These are phyloP conservation scores for Syngnathus floridae DNA, from an alignment of 2,113 vertebrate genomes.

Conservation along the genomic window DNA sequence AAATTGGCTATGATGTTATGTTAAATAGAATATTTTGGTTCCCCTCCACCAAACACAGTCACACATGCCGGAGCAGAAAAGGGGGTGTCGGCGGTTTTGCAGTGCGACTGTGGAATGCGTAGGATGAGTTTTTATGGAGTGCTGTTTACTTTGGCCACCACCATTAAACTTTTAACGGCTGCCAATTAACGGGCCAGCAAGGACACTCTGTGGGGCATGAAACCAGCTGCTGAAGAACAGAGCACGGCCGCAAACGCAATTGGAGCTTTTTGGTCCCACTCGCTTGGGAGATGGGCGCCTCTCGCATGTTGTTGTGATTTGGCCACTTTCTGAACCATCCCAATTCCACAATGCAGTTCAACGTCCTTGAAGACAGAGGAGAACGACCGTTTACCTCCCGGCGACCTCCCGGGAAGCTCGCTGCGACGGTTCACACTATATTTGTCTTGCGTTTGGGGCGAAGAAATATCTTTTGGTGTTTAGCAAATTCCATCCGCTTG, in stretches of 20 bases:
- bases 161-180: conserved; percentile 73
- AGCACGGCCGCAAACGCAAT: conserved; percentile 26
- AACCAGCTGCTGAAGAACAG: conserved; percentile 60
- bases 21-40: too few species aligned
- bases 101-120: conserved; percentile 66
- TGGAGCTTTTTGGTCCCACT: conserved; percentile 27
- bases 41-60: conserved; percentile 21
- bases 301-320: conserved; percentile 22
- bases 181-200: conserved; percentile 69
- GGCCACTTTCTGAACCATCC: background rate
- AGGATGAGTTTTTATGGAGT: conserved; percentile 73
- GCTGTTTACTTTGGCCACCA: conserved; percentile 72
- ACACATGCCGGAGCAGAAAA: conserved; percentile 45
- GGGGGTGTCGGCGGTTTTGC: conserved; percentile 67
- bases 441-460: conserved; percentile 53
- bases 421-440: conserved; percentile 40
- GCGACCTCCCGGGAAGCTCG: conserved; percentile 45
- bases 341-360: conserved; percentile 44
- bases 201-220: conserved; percentile 68
- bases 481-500: conserved; percentile 54
- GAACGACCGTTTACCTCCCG: conserved; percentile 46
- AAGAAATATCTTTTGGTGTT: conserved; percentile 48
- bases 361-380: conserved; percentile 62
- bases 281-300: conserved; percentile 16
- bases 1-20: too few species aligned